Conservation (phyloP, 2,113 vertebrate genomes). For the Elaphurus davidianus region DNA sequence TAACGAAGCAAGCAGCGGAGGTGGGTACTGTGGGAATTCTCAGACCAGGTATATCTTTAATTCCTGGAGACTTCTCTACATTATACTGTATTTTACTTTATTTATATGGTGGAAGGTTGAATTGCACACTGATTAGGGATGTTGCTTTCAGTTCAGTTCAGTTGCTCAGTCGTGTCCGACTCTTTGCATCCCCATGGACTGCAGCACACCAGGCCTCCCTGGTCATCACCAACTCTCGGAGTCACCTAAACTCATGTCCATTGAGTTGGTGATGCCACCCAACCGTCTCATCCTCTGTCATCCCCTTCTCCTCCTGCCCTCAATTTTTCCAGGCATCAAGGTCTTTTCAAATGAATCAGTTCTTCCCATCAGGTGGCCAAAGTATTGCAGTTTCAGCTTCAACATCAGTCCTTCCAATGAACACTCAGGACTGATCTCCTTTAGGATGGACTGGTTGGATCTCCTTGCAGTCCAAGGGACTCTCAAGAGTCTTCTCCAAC, state of each 20-base stretch:
- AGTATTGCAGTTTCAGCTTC: not conserved
- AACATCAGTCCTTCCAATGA: not conserved
- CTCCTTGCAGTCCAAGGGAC: not conserved
- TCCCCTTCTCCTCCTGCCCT: not conserved
- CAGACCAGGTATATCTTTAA: rapidly evolving
- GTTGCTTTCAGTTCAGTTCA: not conserved
- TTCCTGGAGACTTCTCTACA: not conserved
- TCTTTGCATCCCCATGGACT: not conserved
- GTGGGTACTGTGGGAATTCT: not conserved
- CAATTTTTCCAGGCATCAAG: not conserved
- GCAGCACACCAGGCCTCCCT: not conserved
- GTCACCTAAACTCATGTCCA: not conserved
- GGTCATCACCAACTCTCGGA: not conserved
- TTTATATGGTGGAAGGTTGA: not conserved
- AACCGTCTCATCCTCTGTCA: not conserved
- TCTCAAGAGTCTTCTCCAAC: not conserved
- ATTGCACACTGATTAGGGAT: not conserved
- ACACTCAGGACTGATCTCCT: not conserved
- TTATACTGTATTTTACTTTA: not conserved
- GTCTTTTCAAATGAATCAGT: not conserved
- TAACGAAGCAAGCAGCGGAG: not conserved
- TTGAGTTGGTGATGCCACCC: not conserved
- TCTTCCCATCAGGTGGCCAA: not conserved
- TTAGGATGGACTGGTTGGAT: not conserved
- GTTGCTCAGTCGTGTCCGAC: not conserved